Conservation (phyloP, 2,113 vertebrate species). For the Chaenogobius annularis region DNA sequence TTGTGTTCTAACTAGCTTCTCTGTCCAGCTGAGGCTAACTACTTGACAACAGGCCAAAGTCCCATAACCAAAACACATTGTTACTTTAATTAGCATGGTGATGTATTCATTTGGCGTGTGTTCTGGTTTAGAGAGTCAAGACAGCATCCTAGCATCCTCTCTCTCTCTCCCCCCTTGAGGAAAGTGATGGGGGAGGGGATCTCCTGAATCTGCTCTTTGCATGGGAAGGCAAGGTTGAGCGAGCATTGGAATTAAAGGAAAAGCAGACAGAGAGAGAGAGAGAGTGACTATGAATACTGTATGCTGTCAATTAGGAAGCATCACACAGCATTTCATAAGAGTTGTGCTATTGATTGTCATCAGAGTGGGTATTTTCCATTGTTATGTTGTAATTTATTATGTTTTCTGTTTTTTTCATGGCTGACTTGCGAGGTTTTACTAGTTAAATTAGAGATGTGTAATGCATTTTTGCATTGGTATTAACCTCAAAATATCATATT, state of each 20-base stretch:
- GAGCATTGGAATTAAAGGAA: constrained; percentile 36
- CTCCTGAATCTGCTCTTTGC: constrained; percentile 63
- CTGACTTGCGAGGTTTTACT: neutral
- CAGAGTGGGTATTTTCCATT: neutral
- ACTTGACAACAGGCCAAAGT: constrained; percentile 36
- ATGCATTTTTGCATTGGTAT: neutral
- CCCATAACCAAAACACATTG: constrained; percentile 46
- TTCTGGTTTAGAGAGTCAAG: constrained; percentile 61
- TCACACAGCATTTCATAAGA: constrained; percentile 48
- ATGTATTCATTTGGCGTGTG: constrained; percentile 61
- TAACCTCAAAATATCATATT: neutral
- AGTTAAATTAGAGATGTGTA: neutral
- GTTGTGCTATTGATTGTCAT: constrained; percentile 2
- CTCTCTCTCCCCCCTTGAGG: constrained; percentile 39
- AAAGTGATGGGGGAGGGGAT: constrained; percentile 63
- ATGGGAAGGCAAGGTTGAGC: constrained; percentile 58
- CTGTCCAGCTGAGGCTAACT: constrained; percentile 25
- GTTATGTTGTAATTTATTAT: neutral
- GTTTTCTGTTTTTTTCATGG: neutral
- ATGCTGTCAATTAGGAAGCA: constrained; percentile 50
- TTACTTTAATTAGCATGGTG: constrained; percentile 60
- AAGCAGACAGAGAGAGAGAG: constrained; percentile 18
- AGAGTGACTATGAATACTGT: constrained; percentile 27
- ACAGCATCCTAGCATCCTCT: constrained; percentile 49
- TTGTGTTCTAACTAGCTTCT: constrained; percentile 20